These are phyloP conservation scores for Pristionchus entomophagus DNA, from an alignment of 2,888 invertebrate species.

Conservation along the genomic window DNA sequence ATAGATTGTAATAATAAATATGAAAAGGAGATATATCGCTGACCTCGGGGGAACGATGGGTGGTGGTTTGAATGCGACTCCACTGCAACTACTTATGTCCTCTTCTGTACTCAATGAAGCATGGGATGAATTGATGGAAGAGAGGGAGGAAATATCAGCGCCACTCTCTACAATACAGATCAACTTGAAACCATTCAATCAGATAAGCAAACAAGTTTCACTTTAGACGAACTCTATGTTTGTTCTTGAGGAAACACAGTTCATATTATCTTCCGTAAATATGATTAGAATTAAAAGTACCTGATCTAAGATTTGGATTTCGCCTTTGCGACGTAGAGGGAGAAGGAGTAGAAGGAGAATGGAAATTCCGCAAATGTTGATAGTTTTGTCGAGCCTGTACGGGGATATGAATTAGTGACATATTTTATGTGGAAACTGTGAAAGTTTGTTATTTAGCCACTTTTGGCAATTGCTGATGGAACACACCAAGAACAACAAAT, in stretches of 20 bases:
- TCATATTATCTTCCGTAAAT: not conserved
- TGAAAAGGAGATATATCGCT: too few species aligned
- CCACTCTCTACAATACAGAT: slow-evolving; percentile 33
- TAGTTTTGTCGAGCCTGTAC: slow-evolving; percentile 24
- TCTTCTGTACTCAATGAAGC: slow-evolving; percentile 36
- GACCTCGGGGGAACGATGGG: slow-evolving; percentile 25
- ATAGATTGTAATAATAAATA: too few species aligned
- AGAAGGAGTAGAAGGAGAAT: not conserved
- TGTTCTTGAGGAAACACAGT: not conserved
- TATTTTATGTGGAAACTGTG: too few species aligned
- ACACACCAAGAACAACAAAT: not conserved
- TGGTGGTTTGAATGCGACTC: not conserved
- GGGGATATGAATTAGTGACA: too few species aligned
- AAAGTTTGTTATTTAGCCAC: too few species aligned
- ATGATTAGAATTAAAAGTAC: not conserved
- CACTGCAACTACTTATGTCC: slow-evolving; percentile 38
- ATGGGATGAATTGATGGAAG: slow-evolving; percentile 36
- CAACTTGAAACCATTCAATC: not conserved
- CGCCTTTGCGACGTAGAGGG: not conserved
- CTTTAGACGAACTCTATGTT: not conserved
- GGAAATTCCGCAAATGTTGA: slow-evolving; percentile 42
- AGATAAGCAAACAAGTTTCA: not conserved
- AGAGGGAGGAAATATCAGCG: slow-evolving; percentile 20
- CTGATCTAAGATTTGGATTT: slow-evolving; percentile 8
- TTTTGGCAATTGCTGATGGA: not conserved